These are phyloP conservation scores for Capitulum mitella DNA, from an alignment of 2,888 invertebrate genomes.

Conservation along the genomic window DNA sequence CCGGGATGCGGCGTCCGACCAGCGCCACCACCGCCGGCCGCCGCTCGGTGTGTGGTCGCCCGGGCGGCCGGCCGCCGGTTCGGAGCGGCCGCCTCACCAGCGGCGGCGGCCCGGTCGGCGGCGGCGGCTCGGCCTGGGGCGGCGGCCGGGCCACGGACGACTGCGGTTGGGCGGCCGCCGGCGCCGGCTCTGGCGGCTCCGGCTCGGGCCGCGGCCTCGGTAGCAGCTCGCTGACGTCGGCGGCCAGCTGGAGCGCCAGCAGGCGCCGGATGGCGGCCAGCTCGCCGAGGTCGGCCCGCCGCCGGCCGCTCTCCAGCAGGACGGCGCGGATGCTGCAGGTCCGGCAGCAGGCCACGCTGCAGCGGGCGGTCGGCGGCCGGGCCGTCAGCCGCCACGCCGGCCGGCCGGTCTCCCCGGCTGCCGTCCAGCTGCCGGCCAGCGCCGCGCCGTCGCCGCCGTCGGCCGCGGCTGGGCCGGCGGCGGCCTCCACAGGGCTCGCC, in stretches of 20 bases:
- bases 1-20: neutral
- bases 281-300: neutral
- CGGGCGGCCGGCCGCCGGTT: neutral
- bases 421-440: neutral
- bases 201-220: neutral
- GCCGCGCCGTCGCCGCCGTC: neutral
- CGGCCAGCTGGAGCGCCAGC: neutral
- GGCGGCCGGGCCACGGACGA: no score
- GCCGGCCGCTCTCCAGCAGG: neutral
- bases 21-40: neutral
- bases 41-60: neutral
- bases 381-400: neutral
- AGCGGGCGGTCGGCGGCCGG: neutral
- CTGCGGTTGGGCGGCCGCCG: no score
- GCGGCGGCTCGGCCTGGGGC: no score
- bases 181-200: no score
- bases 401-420: neutral
- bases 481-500: neutral
- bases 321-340: neutral
- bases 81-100: neutral
- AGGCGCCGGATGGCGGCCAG: neutral
- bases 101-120: no score
- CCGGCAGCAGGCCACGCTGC: neutral
- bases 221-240: neutral
- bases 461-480: neutral